Evolutionary conservation across 2,797 vertebrate species (phyloP).

Genomic region (Austrolebias charrua): DNA sequence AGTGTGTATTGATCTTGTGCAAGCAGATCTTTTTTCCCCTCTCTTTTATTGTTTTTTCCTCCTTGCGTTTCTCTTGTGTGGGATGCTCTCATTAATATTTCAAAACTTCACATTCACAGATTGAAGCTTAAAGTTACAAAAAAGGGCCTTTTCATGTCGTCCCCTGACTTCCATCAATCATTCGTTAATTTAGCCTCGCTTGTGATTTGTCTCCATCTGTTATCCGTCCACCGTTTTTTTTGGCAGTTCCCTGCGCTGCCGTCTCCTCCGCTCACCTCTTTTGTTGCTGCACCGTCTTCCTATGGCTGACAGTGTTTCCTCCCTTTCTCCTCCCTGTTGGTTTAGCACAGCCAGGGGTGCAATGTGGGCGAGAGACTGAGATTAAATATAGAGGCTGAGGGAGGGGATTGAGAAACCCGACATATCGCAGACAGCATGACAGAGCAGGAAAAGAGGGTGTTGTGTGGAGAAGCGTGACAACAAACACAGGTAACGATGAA

Average conservation of each 20-base stretch:
- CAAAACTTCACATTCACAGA: not conserved
- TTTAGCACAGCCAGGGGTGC: constrained; percentile 61
- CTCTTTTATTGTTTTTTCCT: constrained; percentile 27
- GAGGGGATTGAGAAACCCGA: constrained; percentile 27
- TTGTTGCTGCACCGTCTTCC: constrained; percentile 30
- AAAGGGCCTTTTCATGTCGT: constrained; percentile 30
- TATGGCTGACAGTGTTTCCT: constrained; percentile 36
- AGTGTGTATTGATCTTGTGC: constrained; percentile 52
- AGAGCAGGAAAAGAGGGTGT: constrained; percentile 44
- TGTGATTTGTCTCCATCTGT: constrained; percentile 31
- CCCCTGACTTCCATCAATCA: constrained; percentile 5
- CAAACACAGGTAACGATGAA: constrained; percentile 53
- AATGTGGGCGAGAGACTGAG: constrained; percentile 52
- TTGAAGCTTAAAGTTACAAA: constrained; percentile 30
- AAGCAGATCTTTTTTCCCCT: constrained; percentile 17
- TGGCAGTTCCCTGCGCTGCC: constrained; percentile 14
- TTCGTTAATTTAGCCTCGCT: constrained; percentile 32
- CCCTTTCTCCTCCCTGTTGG: constrained; percentile 49
- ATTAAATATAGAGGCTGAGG: constrained; percentile 57
- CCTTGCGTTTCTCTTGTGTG: constrained; percentile 2
- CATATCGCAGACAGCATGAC: constrained; percentile 52
- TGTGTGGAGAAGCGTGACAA: constrained; percentile 47
- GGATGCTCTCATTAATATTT: constrained; percentile 11
- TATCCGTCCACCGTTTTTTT: constrained; percentile 26
- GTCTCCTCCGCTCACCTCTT: constrained; percentile 9